These are phyloP conservation scores for Vulpes lagopus DNA, from an alignment of 2,113 vertebrate species.

Conservation along the genomic window DNA sequence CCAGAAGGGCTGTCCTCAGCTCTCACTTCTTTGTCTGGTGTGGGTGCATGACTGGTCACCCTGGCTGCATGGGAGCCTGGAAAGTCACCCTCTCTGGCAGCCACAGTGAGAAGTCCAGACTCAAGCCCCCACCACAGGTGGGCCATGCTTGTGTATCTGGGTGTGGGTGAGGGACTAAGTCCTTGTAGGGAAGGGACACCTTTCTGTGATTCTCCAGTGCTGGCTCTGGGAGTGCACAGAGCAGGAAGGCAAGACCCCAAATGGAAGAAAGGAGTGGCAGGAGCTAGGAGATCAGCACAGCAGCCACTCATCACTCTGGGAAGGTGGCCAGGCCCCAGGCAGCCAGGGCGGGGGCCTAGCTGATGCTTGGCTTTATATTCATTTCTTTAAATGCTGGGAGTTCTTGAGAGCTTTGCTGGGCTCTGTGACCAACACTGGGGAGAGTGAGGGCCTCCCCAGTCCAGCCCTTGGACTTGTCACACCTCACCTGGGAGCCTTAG, in stretches of 20 bases:
- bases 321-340: neutral
- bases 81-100: neutral
- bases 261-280: neutral
- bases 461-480: neutral
- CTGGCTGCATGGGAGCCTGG: neutral
- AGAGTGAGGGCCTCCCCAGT: neutral
- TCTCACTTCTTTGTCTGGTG: neutral
- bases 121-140: neutral
- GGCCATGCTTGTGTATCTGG: neutral
- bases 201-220: neutral
- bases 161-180: neutral
- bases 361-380: neutral
- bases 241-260: neutral
- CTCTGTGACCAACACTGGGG: neutral
- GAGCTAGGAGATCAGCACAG: neutral
- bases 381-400: neutral
- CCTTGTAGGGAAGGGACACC: neutral
- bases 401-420: neutral
- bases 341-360: too few relatives aligned
- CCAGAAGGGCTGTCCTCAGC: neutral
- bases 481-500: neutral
- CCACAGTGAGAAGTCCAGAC: neutral
- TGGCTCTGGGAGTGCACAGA: neutral
- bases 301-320: neutral
- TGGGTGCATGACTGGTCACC: too few relatives aligned